Evolutionary conservation across 2,113 vertebrate genomes (phyloP).

Genomic region (Gyps fulvus): DNA sequence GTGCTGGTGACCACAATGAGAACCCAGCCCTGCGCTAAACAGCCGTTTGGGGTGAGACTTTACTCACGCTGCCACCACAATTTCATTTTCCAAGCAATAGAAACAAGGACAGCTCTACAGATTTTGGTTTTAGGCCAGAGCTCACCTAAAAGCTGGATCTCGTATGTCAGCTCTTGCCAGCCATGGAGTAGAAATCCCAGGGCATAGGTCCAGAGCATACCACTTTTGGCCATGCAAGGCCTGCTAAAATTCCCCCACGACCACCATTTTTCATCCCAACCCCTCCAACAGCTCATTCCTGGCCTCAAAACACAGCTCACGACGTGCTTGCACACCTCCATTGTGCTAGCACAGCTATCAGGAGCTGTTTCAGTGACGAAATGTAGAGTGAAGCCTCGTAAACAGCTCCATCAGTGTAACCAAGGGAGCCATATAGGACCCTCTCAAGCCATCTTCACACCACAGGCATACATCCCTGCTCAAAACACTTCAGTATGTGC

Average conservation of each 20-base stretch:
- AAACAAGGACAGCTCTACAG: not conserved
- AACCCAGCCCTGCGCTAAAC: not conserved
- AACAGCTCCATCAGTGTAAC: not conserved
- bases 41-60: not conserved
- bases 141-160: not conserved
- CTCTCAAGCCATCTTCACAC: accelerated
- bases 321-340: accelerated
- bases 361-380: not conserved
- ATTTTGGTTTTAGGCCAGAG: not conserved
- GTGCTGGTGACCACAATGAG: accelerated
- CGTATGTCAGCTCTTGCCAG: not conserved
- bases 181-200: not conserved
- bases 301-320: not conserved
- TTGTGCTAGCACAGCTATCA: not conserved
- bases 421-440: not conserved
- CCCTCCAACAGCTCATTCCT: not conserved
- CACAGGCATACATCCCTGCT: not conserved
- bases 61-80: not conserved
- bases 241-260: not conserved
- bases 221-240: not conserved
- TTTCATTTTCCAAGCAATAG: not conserved
- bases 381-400: not conserved
- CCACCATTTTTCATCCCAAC: not conserved
- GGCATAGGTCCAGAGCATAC: not conserved
- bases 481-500: accelerated